Evolutionary conservation across 2,888 invertebrate genomes (phyloP).

Genomic region (Drosophila austrosaltans): DNA sequence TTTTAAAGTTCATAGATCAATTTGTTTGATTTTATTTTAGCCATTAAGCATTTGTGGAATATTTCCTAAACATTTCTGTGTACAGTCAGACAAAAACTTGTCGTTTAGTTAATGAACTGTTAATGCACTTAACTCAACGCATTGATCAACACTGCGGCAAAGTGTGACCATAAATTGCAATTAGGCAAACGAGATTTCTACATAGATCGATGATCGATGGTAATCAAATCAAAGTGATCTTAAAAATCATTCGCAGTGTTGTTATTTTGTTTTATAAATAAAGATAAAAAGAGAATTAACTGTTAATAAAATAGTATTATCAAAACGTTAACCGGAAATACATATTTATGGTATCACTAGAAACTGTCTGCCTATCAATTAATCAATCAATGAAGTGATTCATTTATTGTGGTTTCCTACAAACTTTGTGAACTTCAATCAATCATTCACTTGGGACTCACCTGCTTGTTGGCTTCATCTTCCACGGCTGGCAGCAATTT

Average conservation of each 20-base stretch:
- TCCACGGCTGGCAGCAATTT: slow-evolving; percentile 80
- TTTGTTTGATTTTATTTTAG: neutral
- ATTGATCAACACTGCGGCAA: neutral
- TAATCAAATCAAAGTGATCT: no score
- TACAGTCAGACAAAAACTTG: no score
- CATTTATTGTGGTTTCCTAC: no score
- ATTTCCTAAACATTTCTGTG: neutral
- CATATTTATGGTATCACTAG: no score
- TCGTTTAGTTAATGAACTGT: neutral
- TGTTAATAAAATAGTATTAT: no score
- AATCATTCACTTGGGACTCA: slow-evolving; percentile 46
- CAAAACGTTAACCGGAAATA: no score
- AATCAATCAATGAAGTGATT: no score
- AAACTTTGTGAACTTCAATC: no score
- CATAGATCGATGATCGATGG: neutral
- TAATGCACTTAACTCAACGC: neutral
- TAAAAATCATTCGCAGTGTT: no score
- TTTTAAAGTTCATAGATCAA: slow-evolving; percentile 14
- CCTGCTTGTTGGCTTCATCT: slow-evolving; percentile 83
- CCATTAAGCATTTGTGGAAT: slow-evolving; percentile 1
- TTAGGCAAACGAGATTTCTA: neutral
- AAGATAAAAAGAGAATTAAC: no score
- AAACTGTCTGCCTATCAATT: no score
- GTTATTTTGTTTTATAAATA: no score
- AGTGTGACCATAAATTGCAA: neutral